phyloP scores from a whole-genome alignment of 2,797 vertebrate genomes.

The Muscicapa comitata region DNA sequence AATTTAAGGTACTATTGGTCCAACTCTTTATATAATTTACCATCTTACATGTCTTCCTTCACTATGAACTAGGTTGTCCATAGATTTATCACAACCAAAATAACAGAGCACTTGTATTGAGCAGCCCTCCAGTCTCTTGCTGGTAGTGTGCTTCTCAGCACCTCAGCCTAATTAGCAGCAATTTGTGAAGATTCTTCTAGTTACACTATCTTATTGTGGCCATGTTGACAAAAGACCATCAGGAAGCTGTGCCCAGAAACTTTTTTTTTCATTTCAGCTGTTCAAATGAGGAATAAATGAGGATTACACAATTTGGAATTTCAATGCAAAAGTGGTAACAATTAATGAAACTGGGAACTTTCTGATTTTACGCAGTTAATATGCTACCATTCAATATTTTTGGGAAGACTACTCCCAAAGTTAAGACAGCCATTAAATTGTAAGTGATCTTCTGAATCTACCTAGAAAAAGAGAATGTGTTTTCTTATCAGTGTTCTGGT shows the following conservation, averaged over 20 bases:
- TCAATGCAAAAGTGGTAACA: background rate
- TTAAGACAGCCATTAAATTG: background rate
- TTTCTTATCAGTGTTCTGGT: background rate
- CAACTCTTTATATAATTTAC: background rate
- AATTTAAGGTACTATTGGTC: background rate
- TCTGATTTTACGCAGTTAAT: background rate
- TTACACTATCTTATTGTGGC: background rate
- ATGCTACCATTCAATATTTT: background rate
- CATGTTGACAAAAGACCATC: background rate
- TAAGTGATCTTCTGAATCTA: background rate
- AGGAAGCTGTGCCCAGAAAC: background rate
- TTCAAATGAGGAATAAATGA: background rate
- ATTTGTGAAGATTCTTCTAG: background rate
- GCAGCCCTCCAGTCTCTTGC: background rate
- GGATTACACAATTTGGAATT: background rate
- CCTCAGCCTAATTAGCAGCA: background rate
- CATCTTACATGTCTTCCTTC: background rate
- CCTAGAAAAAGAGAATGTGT: background rate
- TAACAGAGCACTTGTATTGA: background rate
- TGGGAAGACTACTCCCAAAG: background rate
- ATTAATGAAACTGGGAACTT: background rate
- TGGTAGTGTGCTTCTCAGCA: background rate
- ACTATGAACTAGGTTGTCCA: background rate
- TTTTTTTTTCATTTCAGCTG: background rate
- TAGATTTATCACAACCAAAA: background rate